These are phyloP conservation scores for Listronotus oregonensis DNA, from an alignment of 1,140 invertebrate species.

Conservation along the genomic window DNA sequence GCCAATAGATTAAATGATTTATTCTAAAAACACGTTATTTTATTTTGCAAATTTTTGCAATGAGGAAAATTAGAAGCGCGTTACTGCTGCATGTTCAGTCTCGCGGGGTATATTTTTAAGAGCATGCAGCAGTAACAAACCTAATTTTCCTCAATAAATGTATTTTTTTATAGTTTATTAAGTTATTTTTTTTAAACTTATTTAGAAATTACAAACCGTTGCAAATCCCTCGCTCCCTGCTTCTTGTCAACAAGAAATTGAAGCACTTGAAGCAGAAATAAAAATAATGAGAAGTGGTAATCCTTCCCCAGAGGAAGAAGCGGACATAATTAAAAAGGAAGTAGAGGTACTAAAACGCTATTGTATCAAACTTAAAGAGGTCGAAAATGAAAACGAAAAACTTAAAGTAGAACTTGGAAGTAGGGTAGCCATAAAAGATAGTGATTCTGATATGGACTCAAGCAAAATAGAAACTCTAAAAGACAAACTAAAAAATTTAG, in stretches of 20 bases:
- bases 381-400: slow-evolving; percentile 43
- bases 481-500: slow-evolving; percentile 32
- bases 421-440: slow-evolving; percentile 20
- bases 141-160: slow-evolving; percentile 12
- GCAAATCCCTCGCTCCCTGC: slow-evolving; percentile 21
- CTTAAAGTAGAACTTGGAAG: slow-evolving; percentile 36
- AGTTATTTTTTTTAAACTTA: slow-evolving; percentile 4
- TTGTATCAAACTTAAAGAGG: slow-evolving; percentile 43
- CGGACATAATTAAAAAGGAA: slow-evolving; percentile 45
- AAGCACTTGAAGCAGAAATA: slow-evolving; percentile 44
- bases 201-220: slow-evolving; percentile 28
- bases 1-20: slow-evolving; percentile 18
- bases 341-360: slow-evolving; percentile 42
- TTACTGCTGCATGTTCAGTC: slow-evolving; percentile 34
- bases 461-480: slow-evolving; percentile 19
- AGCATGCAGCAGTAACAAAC: slow-evolving; percentile 25
- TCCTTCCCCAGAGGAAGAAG: slow-evolving; percentile 40
- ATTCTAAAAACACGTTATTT: not conserved
- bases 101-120: not conserved
- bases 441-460: slow-evolving; percentile 9
- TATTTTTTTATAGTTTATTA: not conserved
- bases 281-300: slow-evolving; percentile 37
- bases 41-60: slow-evolving; percentile 5
- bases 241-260: slow-evolving; percentile 40
- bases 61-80: slow-evolving; percentile 19